Evolutionary conservation across 2,797 vertebrate species (phyloP).

Genomic region (Heteromormyrus szaboi): DNA sequence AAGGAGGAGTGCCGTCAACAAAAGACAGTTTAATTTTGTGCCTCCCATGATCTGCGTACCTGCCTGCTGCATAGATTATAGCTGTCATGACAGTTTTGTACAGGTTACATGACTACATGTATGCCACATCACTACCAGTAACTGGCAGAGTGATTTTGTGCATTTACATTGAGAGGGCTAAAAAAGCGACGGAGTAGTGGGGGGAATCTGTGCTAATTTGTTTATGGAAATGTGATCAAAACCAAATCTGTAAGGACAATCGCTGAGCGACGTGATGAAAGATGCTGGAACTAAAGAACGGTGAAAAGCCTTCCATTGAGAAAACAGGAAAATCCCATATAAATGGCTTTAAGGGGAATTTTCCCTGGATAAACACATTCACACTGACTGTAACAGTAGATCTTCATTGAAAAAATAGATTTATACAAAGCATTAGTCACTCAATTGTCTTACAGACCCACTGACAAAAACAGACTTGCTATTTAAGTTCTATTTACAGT

Average conservation of each 20-base stretch:
- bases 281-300: not conserved
- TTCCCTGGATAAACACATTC: not conserved
- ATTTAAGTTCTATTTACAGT: not conserved
- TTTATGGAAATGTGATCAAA: not conserved
- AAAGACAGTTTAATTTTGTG: not conserved
- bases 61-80: not conserved
- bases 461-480: not conserved
- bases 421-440: not conserved
- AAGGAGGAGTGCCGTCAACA: not conserved
- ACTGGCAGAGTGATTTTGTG: not conserved
- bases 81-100: not conserved
- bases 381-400: not conserved
- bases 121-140: not conserved
- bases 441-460: not conserved
- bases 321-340: not conserved
- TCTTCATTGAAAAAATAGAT: not conserved
- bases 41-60: not conserved
- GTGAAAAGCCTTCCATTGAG: not conserved
- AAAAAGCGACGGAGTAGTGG: not conserved
- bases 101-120: not conserved
- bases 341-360: not conserved
- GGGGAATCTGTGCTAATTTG: not conserved
- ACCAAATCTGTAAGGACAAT: not conserved
- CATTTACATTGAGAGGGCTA: not conserved
- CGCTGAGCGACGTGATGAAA: not conserved